Base-by-base conservation (phyloP, 37 sponge, comb jelly and placozoan species). In the Spongilla lacustris region DNA sequence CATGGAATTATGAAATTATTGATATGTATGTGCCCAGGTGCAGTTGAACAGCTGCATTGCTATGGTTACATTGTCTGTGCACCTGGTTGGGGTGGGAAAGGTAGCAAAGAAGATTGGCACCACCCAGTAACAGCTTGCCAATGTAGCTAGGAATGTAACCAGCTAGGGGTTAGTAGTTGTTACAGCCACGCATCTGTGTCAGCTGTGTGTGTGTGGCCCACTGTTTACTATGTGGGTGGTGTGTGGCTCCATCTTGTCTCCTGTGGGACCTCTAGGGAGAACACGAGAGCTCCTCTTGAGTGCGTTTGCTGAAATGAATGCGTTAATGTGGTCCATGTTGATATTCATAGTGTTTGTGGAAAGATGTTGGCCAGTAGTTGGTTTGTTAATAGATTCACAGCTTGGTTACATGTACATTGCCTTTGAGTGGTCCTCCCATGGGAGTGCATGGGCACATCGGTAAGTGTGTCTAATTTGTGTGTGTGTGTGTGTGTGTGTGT, bases 401-500 rank as follows among this genome's bases (percentile, higher is more conserved):
- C 32, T 26, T 29, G 30, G 73, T 73, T 25, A 17, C 19, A 26
- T 29, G 30, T 14, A 2, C 32, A 26, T 19, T 73, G 27, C 25
- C 28, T 73, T 25, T 73, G 73, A 26, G 73, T 73, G 73, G n/a
- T n/a, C n/a, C n/a, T n/a, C n/a, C n/a, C n/a, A n/a, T n/a, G n/a
- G n/a, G n/a, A n/a, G n/a, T n/a, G n/a, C n/a, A n/a, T n/a, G n/a
- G n/a, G n/a, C n/a, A n/a, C n/a, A n/a, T n/a, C n/a, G n/a, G n/a
- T n/a, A n/a, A n/a, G n/a, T n/a, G n/a, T n/a, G n/a, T n/a, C n/a
- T n/a, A n/a, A n/a, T 73, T 1, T 14, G 73, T 73, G 73, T 17
- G 73, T 73, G 73, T 73, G 27, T 73, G 73, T 17, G 29, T 73
- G 73, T 17, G 73, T 73, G 73, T 17, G 73, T 73, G 28, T 69